Evolutionary conservation across 2,888 invertebrate species (phyloP).

Genomic region (Creontiades dilutus): DNA sequence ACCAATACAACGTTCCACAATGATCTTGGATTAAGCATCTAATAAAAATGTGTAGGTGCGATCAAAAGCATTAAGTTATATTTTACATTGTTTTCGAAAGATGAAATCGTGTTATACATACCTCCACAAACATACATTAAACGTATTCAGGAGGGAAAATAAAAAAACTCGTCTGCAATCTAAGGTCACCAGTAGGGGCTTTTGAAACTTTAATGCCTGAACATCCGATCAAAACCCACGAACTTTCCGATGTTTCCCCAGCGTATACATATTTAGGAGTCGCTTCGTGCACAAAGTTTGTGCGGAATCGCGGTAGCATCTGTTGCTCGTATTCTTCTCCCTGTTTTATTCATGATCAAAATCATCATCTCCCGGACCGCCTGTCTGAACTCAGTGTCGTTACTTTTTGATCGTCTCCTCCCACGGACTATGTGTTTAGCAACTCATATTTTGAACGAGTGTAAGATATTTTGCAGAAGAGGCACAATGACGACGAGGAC

Average conservation of each 20-base stretch:
- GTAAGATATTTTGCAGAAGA: too few species aligned
- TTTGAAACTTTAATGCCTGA: conserved; percentile 48
- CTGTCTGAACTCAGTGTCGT: not conserved
- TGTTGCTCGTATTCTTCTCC: conserved; percentile 40
- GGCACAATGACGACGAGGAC: too few species aligned
- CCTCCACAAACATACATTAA: not conserved
- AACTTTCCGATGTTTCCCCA: not conserved
- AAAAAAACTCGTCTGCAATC: not conserved
- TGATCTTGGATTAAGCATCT: too few species aligned
- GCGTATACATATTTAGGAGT: conserved; percentile 53
- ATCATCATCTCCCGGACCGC: not conserved
- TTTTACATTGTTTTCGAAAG: not conserved
- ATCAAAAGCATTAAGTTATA: not conserved
- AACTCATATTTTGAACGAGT: too few species aligned
- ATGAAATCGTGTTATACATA: not conserved
- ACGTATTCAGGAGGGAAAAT: not conserved
- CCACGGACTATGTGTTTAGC: not conserved
- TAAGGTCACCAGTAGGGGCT: not conserved
- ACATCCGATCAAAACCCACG: conserved; percentile 26
- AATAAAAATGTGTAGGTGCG: too few species aligned
- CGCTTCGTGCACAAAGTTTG: conserved; percentile 35
- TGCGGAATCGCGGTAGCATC: conserved; percentile 52
- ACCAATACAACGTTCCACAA: too few species aligned
- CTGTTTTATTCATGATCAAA: conserved; percentile 58
- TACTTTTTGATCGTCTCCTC: not conserved